Evolutionary conservation across 2,113 vertebrate genomes (phyloP).

Genomic region (Lynx canadensis): DNA sequence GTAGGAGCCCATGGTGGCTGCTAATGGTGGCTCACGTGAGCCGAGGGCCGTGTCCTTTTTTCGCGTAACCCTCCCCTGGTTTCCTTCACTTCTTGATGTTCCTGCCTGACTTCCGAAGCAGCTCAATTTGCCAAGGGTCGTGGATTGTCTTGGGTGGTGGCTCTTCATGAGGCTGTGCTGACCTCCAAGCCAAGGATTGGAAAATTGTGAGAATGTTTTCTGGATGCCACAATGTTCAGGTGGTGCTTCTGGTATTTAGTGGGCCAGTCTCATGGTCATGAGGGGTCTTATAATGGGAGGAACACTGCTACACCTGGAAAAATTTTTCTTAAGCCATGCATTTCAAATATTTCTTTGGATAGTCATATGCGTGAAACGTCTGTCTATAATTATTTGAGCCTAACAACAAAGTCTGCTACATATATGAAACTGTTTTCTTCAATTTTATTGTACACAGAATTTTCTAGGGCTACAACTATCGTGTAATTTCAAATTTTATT

Average conservation of each 20-base stretch:
- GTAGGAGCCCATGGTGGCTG: too few species aligned
- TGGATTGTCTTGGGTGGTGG: neutral
- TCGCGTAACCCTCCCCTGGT: fast-evolving
- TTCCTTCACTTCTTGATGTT: neutral
- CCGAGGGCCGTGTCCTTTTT: neutral
- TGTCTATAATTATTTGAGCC: neutral
- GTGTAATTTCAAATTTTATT: neutral
- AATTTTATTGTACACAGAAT: neutral
- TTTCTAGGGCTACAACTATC: neutral
- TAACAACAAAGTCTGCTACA: neutral
- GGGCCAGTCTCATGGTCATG: neutral
- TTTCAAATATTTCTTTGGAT: neutral
- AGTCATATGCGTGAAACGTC: neutral
- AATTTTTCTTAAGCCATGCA: neutral
- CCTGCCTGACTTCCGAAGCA: neutral
- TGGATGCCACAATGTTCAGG: neutral
- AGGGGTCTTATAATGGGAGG: neutral
- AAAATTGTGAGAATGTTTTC: neutral
- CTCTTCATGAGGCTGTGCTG: neutral
- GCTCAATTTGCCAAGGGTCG: neutral
- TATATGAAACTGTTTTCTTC: neutral
- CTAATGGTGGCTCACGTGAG: fast-evolving
- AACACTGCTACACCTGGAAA: neutral
- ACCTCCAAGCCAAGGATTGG: neutral
- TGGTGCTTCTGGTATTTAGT: neutral